These are phyloP conservation scores for Spicauda simplicius DNA, from an alignment of 2,888 invertebrate species.

Conservation along the genomic window DNA sequence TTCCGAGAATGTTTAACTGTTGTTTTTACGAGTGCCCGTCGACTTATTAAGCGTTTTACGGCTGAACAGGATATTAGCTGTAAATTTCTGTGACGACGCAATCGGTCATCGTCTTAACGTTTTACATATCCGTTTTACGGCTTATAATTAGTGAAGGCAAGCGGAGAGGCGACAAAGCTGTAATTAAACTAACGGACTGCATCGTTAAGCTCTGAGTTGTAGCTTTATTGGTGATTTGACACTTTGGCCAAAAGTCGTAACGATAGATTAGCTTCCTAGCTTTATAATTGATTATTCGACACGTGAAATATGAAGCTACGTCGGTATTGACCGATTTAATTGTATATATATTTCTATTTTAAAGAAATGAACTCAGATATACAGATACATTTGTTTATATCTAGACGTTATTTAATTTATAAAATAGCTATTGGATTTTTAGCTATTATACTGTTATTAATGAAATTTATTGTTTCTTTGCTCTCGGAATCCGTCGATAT, in stretches of 20 bases:
- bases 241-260: constrained; percentile 60
- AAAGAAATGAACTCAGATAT: no score
- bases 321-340: no score
- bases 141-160: constrained; percentile 71
- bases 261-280: constrained; percentile 49
- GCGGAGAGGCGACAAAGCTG: constrained; percentile 70
- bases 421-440: no score
- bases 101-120: constrained; percentile 71
- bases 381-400: no score
- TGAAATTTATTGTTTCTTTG: no score
- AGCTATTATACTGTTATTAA: no score
- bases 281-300: constrained; percentile 36
- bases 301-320: no score
- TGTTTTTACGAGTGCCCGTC: constrained; percentile 57
- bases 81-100: constrained; percentile 62
- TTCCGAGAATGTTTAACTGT: constrained; percentile 63
- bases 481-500: no score
- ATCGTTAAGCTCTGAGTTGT: constrained; percentile 67
- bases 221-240: constrained; percentile 58
- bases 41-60: constrained; percentile 65
- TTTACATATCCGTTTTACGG: constrained; percentile 77
- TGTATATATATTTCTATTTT: no score
- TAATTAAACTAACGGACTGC: constrained; percentile 78
- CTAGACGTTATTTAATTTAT: no score
- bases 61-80: constrained; percentile 72